phyloP scores from a whole-genome alignment of 2,797 vertebrate genomes.

The Nothura maculosa region DNA sequence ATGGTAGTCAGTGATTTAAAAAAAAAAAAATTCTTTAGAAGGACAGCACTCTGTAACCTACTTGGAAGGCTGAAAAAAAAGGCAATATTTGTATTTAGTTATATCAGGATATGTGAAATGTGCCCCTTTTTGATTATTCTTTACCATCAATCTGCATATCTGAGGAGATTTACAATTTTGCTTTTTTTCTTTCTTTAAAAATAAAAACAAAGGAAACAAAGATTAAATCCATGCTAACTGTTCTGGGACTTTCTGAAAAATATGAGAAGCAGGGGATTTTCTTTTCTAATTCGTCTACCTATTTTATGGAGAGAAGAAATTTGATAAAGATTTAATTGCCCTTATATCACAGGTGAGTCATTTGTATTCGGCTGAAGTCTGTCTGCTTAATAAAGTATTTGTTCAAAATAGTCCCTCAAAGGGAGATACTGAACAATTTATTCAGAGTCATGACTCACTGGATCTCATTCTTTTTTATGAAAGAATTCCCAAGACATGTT shows the following conservation, averaged over 20 bases:
- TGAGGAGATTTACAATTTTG: neutral
- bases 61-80: neutral
- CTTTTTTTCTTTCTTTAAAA: neutral
- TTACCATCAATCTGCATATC: neutral
- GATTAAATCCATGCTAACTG: neutral
- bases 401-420: constrained; percentile 11
- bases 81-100: neutral
- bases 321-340: neutral
- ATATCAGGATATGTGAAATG: neutral
- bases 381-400: neutral
- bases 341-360: constrained; percentile 1
- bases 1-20: neutral
- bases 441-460: constrained; percentile 18
- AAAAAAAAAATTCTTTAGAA: neutral
- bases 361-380: neutral
- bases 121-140: neutral
- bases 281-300: neutral
- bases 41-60: neutral
- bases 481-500: constrained; percentile 2
- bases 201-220: neutral
- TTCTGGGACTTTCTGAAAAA: neutral
- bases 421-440: constrained; percentile 9
- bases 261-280: neutral
- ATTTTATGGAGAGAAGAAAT: neutral
- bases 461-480: constrained; percentile 13